Percentiles rank a stretch among this genome's conserved stretches.
These are phyloP conservation scores for Coryphaenoides rupestris DNA, from an alignment of 2,113 vertebrate species.

Conservation along the genomic window DNA sequence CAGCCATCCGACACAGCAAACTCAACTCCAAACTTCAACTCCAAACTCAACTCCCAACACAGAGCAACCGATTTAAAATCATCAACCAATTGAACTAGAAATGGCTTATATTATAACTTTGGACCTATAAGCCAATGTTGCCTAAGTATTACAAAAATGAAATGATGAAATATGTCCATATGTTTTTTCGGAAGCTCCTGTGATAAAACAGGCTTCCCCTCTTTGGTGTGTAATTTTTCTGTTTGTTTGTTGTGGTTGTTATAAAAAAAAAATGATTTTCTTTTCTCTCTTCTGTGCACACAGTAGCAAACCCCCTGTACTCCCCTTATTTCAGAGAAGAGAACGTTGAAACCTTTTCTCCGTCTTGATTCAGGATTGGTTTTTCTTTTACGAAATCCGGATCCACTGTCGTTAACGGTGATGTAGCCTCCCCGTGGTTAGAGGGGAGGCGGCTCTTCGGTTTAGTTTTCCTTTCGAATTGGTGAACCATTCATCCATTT, in stretches of 20 bases:
- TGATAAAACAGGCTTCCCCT: slow-evolving; percentile 71
- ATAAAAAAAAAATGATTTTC: slow-evolving; percentile 77
- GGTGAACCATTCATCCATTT: slow-evolving; percentile 82
- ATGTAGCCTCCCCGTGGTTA: slow-evolving; percentile 63
- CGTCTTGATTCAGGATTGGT: slow-evolving; percentile 77
- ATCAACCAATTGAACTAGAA: slow-evolving; percentile 88
- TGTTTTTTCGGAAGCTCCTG: slow-evolving; percentile 76
- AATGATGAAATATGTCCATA: slow-evolving; percentile 86
- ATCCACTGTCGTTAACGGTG: slow-evolving; percentile 80
- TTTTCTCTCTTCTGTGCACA: slow-evolving; percentile 98
- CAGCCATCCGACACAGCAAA: slow-evolving; percentile 85
- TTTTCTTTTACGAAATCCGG: slow-evolving; percentile 79
- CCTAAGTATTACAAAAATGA: slow-evolving; percentile 99
- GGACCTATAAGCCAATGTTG: slow-evolving; percentile 99
- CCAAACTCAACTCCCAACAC: slow-evolving; percentile 67
- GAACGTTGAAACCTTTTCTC: slow-evolving; percentile 74
- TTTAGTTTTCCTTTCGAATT: slow-evolving; percentile 59
- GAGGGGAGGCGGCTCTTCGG: slow-evolving; percentile 71
- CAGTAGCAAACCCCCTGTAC: slow-evolving; percentile 83
- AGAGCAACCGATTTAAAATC: slow-evolving; percentile 75
- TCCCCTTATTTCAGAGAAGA: slow-evolving; percentile 74
- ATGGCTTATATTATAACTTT: slow-evolving; percentile 99
- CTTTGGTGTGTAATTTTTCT: slow-evolving; percentile 76
- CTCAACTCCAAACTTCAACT: slow-evolving; percentile 67
- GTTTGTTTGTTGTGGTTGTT: slow-evolving; percentile 79